phyloP scores from a whole-genome alignment of 2,113 vertebrate genomes.

The Poicephalus meyeri region DNA sequence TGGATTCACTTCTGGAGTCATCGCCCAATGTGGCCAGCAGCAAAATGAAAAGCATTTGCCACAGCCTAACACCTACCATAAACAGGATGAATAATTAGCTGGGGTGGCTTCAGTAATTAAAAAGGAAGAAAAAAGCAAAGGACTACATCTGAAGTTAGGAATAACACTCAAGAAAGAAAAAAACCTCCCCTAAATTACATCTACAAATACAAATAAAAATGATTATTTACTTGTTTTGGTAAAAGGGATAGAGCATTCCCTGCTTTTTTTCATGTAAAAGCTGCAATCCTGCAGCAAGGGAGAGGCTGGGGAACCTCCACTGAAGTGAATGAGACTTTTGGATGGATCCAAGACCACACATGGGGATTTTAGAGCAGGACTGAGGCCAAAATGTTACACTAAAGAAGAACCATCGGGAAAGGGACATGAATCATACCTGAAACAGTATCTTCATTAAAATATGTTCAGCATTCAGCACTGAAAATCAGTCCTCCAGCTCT shows the following conservation, averaged over 20 bases:
- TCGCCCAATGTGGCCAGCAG: constrained; percentile 28
- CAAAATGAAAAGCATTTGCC: constrained; percentile 62
- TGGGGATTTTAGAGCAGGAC: not conserved
- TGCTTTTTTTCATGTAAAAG: not conserved
- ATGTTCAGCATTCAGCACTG: not conserved
- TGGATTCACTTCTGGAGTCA: constrained; percentile 40
- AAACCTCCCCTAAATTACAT: not conserved
- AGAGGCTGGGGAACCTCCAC: not conserved
- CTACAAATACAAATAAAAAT: constrained; percentile 4
- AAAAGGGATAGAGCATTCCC: not conserved
- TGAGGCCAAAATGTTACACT: not conserved
- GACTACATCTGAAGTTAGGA: not conserved
- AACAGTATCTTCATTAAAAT: constrained; percentile 47
- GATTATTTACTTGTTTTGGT: not conserved
- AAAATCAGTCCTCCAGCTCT: constrained; percentile 35
- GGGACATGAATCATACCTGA: constrained; percentile 9
- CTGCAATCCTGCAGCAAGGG: not conserved
- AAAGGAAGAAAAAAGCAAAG: not conserved
- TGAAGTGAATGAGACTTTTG: not conserved
- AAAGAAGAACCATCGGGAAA: constrained; percentile 15
- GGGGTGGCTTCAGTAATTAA: constrained; percentile 41
- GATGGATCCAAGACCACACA: constrained; percentile 30
- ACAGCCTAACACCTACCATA: constrained; percentile 45
- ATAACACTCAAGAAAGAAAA: not conserved
- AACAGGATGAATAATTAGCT: constrained; percentile 63